These are phyloP conservation scores for Halcyon badia DNA, from an alignment of 2,797 vertebrate genomes.

Conservation along the genomic window DNA sequence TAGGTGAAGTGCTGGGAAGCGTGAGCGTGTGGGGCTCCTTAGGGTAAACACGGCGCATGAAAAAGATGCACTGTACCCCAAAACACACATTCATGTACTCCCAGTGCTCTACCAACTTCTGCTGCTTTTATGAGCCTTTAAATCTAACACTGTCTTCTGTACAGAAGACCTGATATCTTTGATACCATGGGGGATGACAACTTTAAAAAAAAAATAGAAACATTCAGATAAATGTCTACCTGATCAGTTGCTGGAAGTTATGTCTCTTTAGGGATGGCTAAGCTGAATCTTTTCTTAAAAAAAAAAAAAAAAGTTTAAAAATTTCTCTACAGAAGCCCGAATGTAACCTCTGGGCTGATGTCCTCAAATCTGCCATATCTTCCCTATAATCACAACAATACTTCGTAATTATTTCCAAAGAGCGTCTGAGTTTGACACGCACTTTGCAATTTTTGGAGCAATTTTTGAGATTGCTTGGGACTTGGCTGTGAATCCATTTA, in stretches of 20 bases:
- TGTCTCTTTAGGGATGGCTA: neutral
- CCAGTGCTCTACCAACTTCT: neutral
- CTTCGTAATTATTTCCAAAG: neutral
- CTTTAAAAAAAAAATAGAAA: neutral
- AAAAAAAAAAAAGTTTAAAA: neutral
- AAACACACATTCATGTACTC: rapidly evolving
- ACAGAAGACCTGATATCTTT: neutral
- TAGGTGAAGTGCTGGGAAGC: neutral
- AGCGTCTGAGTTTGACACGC: neutral
- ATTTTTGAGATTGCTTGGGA: neutral
- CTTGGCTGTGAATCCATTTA: conserved; percentile 2
- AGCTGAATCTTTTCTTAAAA: neutral
- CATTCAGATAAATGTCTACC: neutral
- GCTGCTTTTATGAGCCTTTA: neutral
- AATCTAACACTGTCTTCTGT: neutral
- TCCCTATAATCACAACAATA: neutral
- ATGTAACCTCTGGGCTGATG: neutral
- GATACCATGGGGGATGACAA: neutral
- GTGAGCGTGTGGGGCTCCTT: neutral
- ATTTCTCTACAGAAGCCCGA: neutral
- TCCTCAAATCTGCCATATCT: neutral
- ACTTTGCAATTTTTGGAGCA: neutral
- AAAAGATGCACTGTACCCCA: neutral
- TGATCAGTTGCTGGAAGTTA: neutral
- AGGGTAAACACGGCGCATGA: neutral